phyloP scores from a whole-genome alignment of 2,797 vertebrate genomes.

The Eleutherodactylus coqui region DNA sequence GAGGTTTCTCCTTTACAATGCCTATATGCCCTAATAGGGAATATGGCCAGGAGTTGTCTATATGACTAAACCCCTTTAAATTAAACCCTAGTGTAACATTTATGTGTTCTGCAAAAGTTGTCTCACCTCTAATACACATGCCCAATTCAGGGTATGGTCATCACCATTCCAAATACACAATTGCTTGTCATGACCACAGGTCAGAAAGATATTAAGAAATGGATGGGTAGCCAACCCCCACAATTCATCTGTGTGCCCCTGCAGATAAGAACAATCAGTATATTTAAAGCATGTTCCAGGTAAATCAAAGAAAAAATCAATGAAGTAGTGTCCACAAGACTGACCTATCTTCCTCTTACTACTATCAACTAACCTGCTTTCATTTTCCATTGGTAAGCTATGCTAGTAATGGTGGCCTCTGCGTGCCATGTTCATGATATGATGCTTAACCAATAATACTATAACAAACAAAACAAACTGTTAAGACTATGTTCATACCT shows the following conservation, averaged over 20 bases:
- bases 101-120: background rate
- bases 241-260: slow-evolving; percentile 93
- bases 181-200: slow-evolving; percentile 88
- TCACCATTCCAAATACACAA: slow-evolving; percentile 89
- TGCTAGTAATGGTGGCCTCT: too few relatives aligned
- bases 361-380: too few relatives aligned
- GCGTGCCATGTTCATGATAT: too few relatives aligned
- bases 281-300: background rate
- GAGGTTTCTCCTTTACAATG: background rate
- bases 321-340: too few relatives aligned
- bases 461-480: too few relatives aligned
- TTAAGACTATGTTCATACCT: too few relatives aligned
- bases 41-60: background rate
- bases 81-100: background rate
- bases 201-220: slow-evolving; percentile 82
- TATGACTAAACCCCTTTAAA: background rate
- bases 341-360: too few relatives aligned
- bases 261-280: background rate
- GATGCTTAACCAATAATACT: too few relatives aligned
- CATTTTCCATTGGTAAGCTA: too few relatives aligned
- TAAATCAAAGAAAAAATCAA: background rate
- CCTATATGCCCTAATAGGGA: background rate
- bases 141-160: slow-evolving; percentile 86
- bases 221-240: slow-evolving; percentile 93
- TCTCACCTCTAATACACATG: slow-evolving; percentile 83